Percentiles rank a stretch among this genome's conserved stretches.
Evolutionary conservation across 1,140 invertebrate species (phyloP).

Genomic region (Monomorium pharaonis): DNA sequence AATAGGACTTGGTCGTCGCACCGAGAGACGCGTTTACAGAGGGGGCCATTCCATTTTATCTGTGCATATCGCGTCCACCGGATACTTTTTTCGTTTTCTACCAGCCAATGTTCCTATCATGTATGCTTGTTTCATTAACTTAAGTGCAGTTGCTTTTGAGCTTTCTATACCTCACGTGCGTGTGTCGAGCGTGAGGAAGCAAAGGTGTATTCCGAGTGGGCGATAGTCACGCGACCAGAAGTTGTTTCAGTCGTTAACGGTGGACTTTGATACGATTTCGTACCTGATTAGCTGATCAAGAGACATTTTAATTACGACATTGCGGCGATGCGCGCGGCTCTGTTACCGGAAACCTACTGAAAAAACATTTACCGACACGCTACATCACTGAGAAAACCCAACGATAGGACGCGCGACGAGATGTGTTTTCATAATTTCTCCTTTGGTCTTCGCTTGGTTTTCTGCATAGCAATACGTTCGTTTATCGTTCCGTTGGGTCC

Average conservation of each 20-base stretch:
- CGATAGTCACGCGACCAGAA: conserved; percentile 63
- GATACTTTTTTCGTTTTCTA: conserved; percentile 37
- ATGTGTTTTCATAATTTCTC: background rate
- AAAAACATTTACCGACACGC: background rate
- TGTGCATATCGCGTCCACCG: background rate
- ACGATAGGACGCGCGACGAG: background rate
- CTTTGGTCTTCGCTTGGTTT: background rate
- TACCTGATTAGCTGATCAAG: conserved; percentile 62
- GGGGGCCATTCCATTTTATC: conserved; percentile 8
- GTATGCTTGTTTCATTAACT: conserved; percentile 59
- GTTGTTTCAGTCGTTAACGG: conserved; percentile 48
- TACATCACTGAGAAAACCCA: background rate
- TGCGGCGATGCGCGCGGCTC: conserved; percentile 12
- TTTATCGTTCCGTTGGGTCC: background rate
- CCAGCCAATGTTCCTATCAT: background rate
- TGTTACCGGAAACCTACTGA: conserved; percentile 18
- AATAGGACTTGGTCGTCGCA: background rate
- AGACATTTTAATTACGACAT: conserved; percentile 65
- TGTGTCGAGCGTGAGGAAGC: conserved; percentile 5
- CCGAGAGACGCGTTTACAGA: conserved; percentile 20
- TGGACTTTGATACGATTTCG: conserved; percentile 62
- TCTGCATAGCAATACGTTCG: conserved; percentile 1
- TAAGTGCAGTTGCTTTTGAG: conserved; percentile 59
- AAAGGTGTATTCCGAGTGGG: background rate
- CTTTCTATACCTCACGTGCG: conserved; percentile 12